These are phyloP conservation scores for Saturnia japonica DNA, from an alignment of 2,888 invertebrate genomes.

Conservation along the genomic window DNA sequence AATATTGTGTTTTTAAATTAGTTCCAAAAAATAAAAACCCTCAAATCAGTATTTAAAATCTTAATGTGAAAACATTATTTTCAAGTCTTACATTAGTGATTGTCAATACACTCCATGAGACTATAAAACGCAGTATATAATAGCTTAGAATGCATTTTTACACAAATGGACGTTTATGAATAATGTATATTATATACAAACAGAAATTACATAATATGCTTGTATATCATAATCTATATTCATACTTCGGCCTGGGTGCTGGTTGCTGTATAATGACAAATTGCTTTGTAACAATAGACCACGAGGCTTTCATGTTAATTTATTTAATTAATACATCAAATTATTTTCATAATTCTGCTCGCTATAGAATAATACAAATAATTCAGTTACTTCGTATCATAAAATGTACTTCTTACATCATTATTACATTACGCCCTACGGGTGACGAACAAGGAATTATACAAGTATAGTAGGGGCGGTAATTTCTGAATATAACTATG, in stretches of 20 bases:
- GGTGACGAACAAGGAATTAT: not conserved
- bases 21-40: too few species aligned
- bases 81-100: too few species aligned
- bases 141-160: too few species aligned
- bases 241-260: not conserved
- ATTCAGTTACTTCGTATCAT: not conserved
- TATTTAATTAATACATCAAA: slow-evolving; percentile 5
- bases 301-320: not conserved
- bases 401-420: not conserved
- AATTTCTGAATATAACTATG: too few species aligned
- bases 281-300: not conserved
- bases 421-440: not conserved
- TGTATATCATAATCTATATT: not conserved
- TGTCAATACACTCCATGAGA: too few species aligned
- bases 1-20: too few species aligned
- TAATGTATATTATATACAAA: not conserved
- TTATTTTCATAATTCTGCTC: not conserved
- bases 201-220: not conserved
- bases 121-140: too few species aligned
- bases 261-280: slow-evolving; percentile 2
- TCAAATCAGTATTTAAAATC: too few species aligned
- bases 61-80: too few species aligned
- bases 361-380: not conserved
- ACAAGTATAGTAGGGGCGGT: not conserved
- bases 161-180: too few species aligned